Evolutionary conservation across 2,888 invertebrate genomes (phyloP), one percentile per base, ranked within the genome.

Genomic region (Parascotia fuliginaria): DNA sequence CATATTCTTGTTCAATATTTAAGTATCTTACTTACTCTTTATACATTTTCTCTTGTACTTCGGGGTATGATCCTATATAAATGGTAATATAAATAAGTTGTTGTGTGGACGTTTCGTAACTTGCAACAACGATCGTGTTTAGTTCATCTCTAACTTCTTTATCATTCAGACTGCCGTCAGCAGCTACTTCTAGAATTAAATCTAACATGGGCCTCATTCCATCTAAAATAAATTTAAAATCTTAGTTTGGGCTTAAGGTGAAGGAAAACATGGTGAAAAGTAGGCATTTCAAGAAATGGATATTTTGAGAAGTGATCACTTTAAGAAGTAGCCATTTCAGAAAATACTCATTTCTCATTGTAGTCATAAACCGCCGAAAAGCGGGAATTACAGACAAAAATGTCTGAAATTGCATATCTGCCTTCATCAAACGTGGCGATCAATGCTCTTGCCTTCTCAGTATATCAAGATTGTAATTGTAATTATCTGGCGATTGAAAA

Each of bases 21-120:
- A 6, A 9, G 2, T 13, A 1, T 2, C n/a, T 5, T 24, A 70
- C 77, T 73, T 62, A 78, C 81, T 81, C 80, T 22, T 70, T 34
- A 48, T 65, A 64, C 42, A 78, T 50, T 11, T 63, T 65, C 12
- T 73, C 49, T 63, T 89, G 88, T 5, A 85, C 68, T 39, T 81
- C 67, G 16, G 77, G 79, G 53, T 83, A 66, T 0, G 73, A 68
- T 5, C 86, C 71, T 0, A 70, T 11, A 1, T 60, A 31, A 3
- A 58, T 46, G 0, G 58, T 9, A 1, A 55, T 32, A 5, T 36
- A 58, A 1, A 43, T 40, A 0, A 68, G 42, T 3, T 54, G 14
- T 4, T 46, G 45, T 0, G 64, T 55, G 4, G 60, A 59, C 0
- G 68, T 66, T 9, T 71, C 66, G 11, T 54, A 59, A 0, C 60